phyloP scores from a whole-genome alignment of 2,888 invertebrate species.

The Molorchus minor region DNA sequence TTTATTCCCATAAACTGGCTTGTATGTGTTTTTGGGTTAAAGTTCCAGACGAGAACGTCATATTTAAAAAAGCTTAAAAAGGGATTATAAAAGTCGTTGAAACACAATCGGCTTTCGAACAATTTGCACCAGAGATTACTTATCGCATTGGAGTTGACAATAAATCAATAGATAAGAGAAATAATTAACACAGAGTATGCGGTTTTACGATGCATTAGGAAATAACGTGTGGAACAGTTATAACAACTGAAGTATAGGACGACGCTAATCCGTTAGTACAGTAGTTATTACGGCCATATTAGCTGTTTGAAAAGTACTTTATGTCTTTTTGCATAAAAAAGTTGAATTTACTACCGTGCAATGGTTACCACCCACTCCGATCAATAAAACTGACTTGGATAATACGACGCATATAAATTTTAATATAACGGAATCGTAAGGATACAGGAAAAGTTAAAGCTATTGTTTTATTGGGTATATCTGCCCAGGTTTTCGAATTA shows the following conservation, averaged over 20 bases:
- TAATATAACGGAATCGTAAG: slow-evolving; percentile 1
- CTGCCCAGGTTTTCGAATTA: too few species aligned
- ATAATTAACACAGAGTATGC: background rate
- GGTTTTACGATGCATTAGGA: background rate
- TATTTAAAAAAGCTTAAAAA: too few species aligned
- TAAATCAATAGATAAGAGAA: background rate
- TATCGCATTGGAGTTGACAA: too few species aligned
- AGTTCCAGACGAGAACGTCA: too few species aligned
- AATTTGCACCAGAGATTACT: too few species aligned
- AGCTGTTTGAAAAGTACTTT: background rate
- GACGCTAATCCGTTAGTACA: background rate
- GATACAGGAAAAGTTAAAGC: too few species aligned
- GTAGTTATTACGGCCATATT: background rate
- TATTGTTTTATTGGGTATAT: too few species aligned
- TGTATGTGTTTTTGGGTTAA: too few species aligned
- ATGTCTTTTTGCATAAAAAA: slow-evolving; percentile 3
- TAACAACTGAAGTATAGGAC: background rate
- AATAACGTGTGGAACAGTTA: background rate
- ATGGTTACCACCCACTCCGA: background rate
- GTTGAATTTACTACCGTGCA: background rate
- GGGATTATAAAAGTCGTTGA: too few species aligned
- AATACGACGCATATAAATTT: slow-evolving; percentile 5
- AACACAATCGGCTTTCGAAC: too few species aligned
- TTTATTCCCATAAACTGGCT: too few species aligned
- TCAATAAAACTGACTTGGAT: background rate